These are phyloP conservation scores for Yponomeuta plumbellus DNA, from an alignment of 2,888 invertebrate species.

Conservation along the genomic window DNA sequence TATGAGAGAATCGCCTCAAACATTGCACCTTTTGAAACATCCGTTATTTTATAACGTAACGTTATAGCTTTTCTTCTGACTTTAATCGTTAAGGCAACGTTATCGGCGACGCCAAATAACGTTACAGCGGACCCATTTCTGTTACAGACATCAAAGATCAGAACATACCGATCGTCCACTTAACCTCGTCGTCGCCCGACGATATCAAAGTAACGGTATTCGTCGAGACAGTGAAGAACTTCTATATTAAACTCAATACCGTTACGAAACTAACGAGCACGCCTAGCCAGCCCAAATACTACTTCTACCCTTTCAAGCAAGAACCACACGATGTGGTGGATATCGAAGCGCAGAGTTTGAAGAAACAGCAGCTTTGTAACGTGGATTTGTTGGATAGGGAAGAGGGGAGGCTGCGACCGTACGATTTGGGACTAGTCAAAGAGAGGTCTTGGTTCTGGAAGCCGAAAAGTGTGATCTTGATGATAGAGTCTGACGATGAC, in stretches of 20 bases:
- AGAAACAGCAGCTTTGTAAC: constrained; percentile 76
- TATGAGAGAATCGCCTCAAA: too few species aligned
- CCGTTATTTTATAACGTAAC: too few species aligned
- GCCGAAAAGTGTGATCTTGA: constrained; percentile 75
- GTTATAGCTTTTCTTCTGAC: too few species aligned
- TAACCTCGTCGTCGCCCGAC: constrained; percentile 79
- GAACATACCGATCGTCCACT: constrained; percentile 78
- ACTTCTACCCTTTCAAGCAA: constrained; percentile 73
- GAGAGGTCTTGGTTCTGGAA: constrained; percentile 45
- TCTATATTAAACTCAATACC: constrained; percentile 67
- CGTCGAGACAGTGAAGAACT: constrained; percentile 77
- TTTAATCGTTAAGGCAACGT: too few species aligned
- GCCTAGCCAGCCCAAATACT: constrained; percentile 69
- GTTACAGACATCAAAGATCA: constrained; percentile 48
- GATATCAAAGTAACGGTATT: constrained; percentile 77
- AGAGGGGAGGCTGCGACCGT: constrained; percentile 31
- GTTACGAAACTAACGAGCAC: constrained; percentile 62
- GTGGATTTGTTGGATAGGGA: constrained; percentile 46
- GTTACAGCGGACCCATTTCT: constrained; percentile 24
- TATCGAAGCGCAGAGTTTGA: constrained; percentile 39
- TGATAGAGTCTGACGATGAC: constrained; percentile 79
- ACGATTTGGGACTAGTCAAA: constrained; percentile 32
- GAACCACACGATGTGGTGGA: constrained; percentile 41
- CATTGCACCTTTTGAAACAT: too few species aligned
- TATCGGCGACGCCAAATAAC: background rate